These are phyloP conservation scores for Stichopus chloronotus DNA, from an alignment of 35 echinoderm and acorn worm species.

Conservation along the genomic window DNA sequence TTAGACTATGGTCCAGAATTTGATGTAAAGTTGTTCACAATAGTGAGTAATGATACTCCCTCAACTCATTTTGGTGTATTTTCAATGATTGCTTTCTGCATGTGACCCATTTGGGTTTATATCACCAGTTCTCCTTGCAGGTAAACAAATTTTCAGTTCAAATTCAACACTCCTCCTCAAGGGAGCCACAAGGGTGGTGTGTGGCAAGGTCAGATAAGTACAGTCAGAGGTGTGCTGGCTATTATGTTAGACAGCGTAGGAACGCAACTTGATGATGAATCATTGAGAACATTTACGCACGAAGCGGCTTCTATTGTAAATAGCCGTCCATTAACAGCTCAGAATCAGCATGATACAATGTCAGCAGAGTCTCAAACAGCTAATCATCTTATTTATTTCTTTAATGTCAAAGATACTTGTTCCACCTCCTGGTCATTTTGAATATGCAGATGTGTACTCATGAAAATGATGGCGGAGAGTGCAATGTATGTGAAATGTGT, in stretches of 20 bases:
- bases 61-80: conserved; percentile 64
- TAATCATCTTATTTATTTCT: conserved; percentile 27
- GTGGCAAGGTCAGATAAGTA: conserved; percentile 34
- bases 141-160: conserved; percentile 22
- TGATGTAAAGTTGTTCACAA: conserved; percentile 27
- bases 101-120: conserved; percentile 69
- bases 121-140: neutral
- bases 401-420: conserved; percentile 36
- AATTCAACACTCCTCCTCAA: conserved; percentile 49
- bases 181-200: neutral
- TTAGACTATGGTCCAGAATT: conserved; percentile 36
- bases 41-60: conserved; percentile 47
- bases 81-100: conserved; percentile 57
- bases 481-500: conserved; percentile 18
- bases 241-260: neutral
- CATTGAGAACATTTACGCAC: neutral
- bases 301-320: neutral
- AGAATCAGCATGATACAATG: conserved; percentile 3
- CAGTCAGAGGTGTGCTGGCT: conserved; percentile 8
- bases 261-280: neutral
- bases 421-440: conserved; percentile 20
- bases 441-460: conserved; percentile 23
- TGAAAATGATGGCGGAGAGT: conserved; percentile 37
- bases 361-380: neutral
- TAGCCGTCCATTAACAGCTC: conserved; percentile 43